phyloP scores from a whole-genome alignment of 2,888 invertebrate species.

The Lysandra coridon region DNA sequence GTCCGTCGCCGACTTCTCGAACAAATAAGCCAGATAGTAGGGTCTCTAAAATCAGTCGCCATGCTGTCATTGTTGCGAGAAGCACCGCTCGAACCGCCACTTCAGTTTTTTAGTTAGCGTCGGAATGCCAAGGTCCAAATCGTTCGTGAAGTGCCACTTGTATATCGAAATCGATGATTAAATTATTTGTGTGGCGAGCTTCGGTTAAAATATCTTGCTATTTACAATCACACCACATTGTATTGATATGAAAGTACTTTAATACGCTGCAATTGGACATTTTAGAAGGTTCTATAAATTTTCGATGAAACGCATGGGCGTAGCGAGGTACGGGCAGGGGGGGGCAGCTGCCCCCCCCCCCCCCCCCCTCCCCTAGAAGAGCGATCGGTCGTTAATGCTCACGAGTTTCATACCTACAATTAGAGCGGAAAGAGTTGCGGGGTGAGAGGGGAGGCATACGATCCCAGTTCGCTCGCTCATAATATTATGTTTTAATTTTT shows the following conservation, averaged over 20 bases:
- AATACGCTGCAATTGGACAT: conserved; percentile 2
- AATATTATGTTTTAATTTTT: no score
- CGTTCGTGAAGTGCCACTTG: conserved; percentile 53
- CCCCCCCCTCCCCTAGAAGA: no score
- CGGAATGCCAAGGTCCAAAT: conserved; percentile 63
- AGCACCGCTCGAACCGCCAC: conserved; percentile 62
- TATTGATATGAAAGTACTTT: background rate
- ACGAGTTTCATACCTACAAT: no score
- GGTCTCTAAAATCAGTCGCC: conserved; percentile 50
- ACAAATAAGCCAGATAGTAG: conserved; percentile 55
- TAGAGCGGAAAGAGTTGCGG: no score
- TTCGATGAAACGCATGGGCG: no score
- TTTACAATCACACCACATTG: conserved; percentile 16
- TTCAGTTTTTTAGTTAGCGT: conserved; percentile 62
- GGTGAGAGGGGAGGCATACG: no score
- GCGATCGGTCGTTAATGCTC: no score
- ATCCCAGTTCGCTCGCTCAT: no score
- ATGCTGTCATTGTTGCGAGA: conserved; percentile 56
- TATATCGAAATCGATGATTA: conserved; percentile 44
- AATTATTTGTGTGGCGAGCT: conserved; percentile 34
- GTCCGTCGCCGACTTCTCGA: conserved; percentile 34
- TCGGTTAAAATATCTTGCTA: conserved; percentile 24
- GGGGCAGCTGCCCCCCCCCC: no score
- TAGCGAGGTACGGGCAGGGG: no score
- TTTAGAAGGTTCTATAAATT: background rate